These are phyloP conservation scores for Corythornis cristatus DNA, from an alignment of 2,113 vertebrate genomes.

Conservation along the genomic window DNA sequence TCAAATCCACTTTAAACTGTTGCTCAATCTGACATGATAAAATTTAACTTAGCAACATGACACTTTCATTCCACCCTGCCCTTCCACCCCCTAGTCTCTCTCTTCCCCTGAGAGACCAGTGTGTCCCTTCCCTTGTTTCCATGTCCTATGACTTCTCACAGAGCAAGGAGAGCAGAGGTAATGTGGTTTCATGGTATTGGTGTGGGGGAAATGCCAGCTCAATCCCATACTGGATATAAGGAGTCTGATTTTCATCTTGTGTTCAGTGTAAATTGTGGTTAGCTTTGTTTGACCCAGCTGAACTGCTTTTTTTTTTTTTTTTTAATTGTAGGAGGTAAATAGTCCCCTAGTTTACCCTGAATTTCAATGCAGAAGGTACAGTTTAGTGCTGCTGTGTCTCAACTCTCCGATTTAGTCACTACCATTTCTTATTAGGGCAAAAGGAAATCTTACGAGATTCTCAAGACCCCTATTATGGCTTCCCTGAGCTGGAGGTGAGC, in stretches of 20 bases:
- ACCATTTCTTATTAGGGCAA: background rate
- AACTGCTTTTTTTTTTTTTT: background rate
- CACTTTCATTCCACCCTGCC: background rate
- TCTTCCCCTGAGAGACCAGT: background rate
- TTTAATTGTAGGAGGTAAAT: background rate
- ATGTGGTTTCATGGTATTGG: slow-evolving; percentile 29
- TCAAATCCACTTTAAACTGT: slow-evolving; percentile 1
- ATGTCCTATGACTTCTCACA: slow-evolving; percentile 16
- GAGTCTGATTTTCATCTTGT: background rate
- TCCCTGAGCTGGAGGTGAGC: background rate
- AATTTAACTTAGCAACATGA: slow-evolving; percentile 31
- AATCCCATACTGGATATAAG: background rate
- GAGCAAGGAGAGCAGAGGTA: slow-evolving; percentile 47
- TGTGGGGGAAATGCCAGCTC: background rate
- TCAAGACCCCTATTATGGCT: background rate
- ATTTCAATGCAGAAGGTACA: background rate
- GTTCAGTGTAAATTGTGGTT: background rate
- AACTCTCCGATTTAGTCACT: background rate
- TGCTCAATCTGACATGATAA: background rate
- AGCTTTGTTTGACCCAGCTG: background rate
- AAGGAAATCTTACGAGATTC: slow-evolving; percentile 2
- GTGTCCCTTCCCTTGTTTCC: slow-evolving; percentile 27
- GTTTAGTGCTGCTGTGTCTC: background rate
- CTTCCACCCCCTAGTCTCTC: background rate
- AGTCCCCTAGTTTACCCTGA: background rate